A percentile compares a stretch with the other conserved stretches of the same genome.
Conservation (phyloP, 1,140 invertebrate species). For the Drosophila triauraria region DNA sequence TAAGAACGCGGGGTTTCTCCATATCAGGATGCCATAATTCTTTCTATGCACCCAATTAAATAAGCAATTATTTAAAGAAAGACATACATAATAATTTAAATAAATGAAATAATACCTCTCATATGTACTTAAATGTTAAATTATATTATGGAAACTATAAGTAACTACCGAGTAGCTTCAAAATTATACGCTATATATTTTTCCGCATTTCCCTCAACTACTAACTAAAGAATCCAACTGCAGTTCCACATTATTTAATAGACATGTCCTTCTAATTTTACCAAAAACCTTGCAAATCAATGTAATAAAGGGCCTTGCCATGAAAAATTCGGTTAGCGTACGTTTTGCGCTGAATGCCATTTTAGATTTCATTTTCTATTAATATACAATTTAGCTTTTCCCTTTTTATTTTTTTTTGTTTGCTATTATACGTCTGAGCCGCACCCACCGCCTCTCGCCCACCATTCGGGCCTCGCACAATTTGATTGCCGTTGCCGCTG, state of each 20-base stretch:
- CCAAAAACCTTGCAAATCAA: constrained; percentile 1
- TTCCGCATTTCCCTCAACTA: no score
- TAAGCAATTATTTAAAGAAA: no score
- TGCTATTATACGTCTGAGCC: constrained; percentile 56
- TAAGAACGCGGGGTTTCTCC: no score
- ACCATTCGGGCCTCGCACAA: constrained; percentile 17
- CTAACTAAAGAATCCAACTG: background rate
- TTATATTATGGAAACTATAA: background rate
- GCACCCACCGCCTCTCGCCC: constrained; percentile 26
- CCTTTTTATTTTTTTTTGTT: background rate
- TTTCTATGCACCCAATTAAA: no score
- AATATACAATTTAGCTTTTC: constrained; percentile 72
- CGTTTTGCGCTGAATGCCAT: constrained; percentile 48
- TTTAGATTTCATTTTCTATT: constrained; percentile 78
- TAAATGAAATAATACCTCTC: background rate
- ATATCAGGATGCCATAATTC: no score
- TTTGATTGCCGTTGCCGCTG: constrained; percentile 55
- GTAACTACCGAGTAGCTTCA: background rate
- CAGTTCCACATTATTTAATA: background rate
- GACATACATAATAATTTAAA: no score
- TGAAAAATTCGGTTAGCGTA: constrained; percentile 8
- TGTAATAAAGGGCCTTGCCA: constrained; percentile 3
- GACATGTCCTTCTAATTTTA: background rate
- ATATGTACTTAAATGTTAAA: background rate
- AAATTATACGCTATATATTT: background rate